These are phyloP conservation scores for Porites evermanni DNA, from an alignment of 92 coral and sea anemone species.

Conservation along the genomic window DNA sequence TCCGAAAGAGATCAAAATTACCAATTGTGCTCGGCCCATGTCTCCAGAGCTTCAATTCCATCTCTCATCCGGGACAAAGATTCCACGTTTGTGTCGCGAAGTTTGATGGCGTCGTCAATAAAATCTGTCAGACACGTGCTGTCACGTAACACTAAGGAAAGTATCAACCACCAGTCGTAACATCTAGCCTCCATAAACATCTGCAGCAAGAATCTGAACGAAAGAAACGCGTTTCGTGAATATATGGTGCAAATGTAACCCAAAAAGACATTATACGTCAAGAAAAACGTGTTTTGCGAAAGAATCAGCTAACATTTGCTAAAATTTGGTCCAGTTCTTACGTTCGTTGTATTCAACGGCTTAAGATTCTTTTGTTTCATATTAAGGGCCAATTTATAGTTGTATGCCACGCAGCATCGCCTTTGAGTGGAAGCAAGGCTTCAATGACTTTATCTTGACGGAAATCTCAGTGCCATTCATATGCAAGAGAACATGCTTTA, in stretches of 20 bases:
- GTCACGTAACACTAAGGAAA: slow-evolving; percentile 89
- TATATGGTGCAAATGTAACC: too few relatives aligned
- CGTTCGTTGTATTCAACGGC: too few relatives aligned
- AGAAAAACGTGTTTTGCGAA: not conserved
- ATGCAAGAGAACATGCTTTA: too few relatives aligned
- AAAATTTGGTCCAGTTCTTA: too few relatives aligned
- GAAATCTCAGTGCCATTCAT: too few relatives aligned
- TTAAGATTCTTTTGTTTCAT: too few relatives aligned
- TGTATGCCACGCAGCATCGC: too few relatives aligned
- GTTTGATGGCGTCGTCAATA: slow-evolving; percentile 70
- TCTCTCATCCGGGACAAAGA: slow-evolving; percentile 80
- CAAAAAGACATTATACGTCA: too few relatives aligned
- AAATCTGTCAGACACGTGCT: slow-evolving; percentile 80
- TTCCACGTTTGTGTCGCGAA: slow-evolving; percentile 74
- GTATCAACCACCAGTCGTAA: slow-evolving; percentile 95
- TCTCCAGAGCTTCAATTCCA: slow-evolving; percentile 81
- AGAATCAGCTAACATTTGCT: too few relatives aligned
- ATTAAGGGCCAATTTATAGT: too few relatives aligned
- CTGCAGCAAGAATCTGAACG: slow-evolving; percentile 79
- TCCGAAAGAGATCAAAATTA: slow-evolving; percentile 29
- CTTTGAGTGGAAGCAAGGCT: too few relatives aligned
- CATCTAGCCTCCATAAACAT: slow-evolving; percentile 87
- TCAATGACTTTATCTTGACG: too few relatives aligned
- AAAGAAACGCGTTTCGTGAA: not conserved
- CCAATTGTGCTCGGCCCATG: slow-evolving; percentile 98